Percentiles rank a stretch among this genome's conserved stretches.
Conservation (phyloP, 2,888 invertebrate species). For the Pollenia griseotomentosa region DNA sequence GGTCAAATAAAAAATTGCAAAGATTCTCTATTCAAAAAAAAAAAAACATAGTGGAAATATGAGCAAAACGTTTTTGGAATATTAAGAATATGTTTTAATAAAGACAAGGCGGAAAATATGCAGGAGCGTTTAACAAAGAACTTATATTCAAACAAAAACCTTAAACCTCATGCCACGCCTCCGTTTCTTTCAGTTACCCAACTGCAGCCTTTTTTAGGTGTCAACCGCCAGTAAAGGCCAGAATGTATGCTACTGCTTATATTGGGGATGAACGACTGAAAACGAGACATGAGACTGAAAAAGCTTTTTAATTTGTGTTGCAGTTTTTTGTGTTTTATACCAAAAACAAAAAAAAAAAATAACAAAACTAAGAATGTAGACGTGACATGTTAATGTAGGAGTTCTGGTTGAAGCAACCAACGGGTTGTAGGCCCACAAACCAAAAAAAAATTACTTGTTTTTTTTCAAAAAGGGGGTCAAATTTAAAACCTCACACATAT, state of each 20-base stretch:
- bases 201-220: conserved; percentile 8
- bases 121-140: neutral
- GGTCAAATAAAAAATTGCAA: conserved; percentile 58
- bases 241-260: conserved; percentile 31
- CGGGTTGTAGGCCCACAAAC: conserved; percentile 25
- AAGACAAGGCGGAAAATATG: neutral
- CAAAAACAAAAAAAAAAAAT: conserved; percentile 27
- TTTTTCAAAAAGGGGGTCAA: conserved; percentile 63
- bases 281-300: conserved; percentile 43
- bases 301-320: conserved; percentile 62
- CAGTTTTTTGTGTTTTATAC: conserved; percentile 26
- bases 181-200: neutral
- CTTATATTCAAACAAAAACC: neutral
- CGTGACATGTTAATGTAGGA: conserved; percentile 64
- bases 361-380: conserved; percentile 20
- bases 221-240: conserved; percentile 32
- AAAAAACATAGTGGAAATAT: conserved; percentile 10
- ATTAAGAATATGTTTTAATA: conserved; percentile 47
- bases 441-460: neutral
- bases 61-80: conserved; percentile 63
- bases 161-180: neutral
- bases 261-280: conserved; percentile 9
- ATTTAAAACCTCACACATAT: conserved; percentile 50
- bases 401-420: conserved; percentile 26
- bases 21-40: neutral